These are phyloP conservation scores for Micromussa lordhowensis DNA, from an alignment of 92 coral and sea anemone species.

Conservation along the genomic window DNA sequence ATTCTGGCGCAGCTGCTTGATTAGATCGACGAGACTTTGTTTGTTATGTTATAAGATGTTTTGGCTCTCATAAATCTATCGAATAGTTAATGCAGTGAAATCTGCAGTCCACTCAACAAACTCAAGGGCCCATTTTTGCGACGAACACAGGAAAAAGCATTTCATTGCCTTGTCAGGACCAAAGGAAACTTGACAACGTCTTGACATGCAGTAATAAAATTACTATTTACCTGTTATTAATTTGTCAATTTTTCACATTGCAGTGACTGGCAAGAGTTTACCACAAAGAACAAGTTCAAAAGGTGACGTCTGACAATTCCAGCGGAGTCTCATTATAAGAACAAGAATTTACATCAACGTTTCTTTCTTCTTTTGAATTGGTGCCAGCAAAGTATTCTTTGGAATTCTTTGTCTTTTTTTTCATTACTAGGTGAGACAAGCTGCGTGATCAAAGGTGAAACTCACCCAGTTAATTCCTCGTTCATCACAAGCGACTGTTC, in stretches of 20 bases:
- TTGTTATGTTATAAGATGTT: neutral
- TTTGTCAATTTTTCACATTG: constrained; percentile 27
- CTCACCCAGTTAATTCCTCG: constrained; percentile 46
- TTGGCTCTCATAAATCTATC: neutral
- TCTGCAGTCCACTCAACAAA: too few relatives aligned
- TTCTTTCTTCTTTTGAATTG: constrained; percentile 1
- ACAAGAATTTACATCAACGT: neutral
- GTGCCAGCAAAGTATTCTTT: neutral
- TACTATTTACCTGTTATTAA: neutral
- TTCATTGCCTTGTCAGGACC: neutral
- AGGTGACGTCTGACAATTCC: constrained; percentile 15
- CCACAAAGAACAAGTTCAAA: constrained; percentile 42
- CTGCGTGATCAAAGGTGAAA: constrained; percentile 14
- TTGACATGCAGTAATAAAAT: neutral
- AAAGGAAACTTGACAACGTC: neutral
- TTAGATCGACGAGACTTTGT: too few relatives aligned
- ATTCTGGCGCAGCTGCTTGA: too few relatives aligned
- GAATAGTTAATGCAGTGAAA: neutral
- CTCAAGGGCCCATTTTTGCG: neutral
- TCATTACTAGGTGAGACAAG: constrained; percentile 22
- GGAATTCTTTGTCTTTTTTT: neutral
- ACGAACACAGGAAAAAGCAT: neutral
- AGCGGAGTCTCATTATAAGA: neutral
- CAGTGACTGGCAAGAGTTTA: constrained; percentile 37
- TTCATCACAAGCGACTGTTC: constrained; percentile 59